These are phyloP conservation scores for Lathronympha strigana DNA, from an alignment of 2,888 invertebrate species.

Conservation along the genomic window DNA sequence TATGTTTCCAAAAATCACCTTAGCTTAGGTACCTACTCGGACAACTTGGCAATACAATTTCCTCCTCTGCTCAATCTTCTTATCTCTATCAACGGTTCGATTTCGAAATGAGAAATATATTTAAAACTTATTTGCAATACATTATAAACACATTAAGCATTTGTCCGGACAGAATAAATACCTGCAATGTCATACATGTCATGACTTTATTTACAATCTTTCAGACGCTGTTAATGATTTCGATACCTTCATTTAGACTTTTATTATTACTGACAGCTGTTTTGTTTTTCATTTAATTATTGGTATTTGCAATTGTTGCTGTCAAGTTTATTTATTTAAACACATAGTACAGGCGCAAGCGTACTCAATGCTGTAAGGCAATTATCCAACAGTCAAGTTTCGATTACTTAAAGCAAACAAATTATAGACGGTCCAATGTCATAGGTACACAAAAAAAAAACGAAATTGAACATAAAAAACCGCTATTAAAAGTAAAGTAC, in stretches of 20 bases:
- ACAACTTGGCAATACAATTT: background rate
- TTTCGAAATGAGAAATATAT: background rate
- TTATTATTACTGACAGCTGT: background rate
- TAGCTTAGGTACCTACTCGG: too few relatives aligned
- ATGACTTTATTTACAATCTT: slow-evolving; percentile 22
- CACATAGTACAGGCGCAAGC: too few relatives aligned
- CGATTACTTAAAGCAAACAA: too few relatives aligned
- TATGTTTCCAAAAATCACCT: too few relatives aligned
- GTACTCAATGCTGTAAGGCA: too few relatives aligned
- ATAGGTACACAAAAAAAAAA: too few relatives aligned
- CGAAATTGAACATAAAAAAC: too few relatives aligned
- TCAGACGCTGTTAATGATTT: background rate
- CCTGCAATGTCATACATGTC: slow-evolving; percentile 24
- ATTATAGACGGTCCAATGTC: too few relatives aligned
- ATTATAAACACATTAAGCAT: background rate
- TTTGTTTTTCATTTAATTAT: background rate
- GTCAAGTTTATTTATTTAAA: background rate
- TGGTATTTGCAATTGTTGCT: background rate
- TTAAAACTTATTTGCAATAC: background rate
- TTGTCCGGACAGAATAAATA: slow-evolving; percentile 10
- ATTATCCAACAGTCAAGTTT: too few relatives aligned
- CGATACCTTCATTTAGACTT: background rate
- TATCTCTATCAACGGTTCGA: background rate
- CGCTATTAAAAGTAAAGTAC: too few relatives aligned
- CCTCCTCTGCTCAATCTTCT: too few relatives aligned